Evolutionary conservation across 2,888 invertebrate genomes (phyloP).

Genomic region (Idaea straminata): DNA sequence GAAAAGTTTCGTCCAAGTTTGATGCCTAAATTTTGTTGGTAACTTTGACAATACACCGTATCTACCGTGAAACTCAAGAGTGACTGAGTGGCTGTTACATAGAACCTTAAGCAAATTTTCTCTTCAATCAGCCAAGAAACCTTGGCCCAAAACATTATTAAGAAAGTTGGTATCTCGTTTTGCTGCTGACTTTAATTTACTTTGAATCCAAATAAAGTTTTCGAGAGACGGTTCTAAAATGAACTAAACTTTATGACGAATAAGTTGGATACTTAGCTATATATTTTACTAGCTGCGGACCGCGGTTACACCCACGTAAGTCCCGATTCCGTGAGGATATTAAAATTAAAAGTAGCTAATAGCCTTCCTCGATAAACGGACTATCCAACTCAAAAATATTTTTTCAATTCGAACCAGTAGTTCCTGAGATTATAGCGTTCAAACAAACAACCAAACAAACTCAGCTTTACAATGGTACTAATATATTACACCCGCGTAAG

Average conservation of each 20-base stretch:
- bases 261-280: background rate
- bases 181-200: conserved; percentile 39
- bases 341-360: no score
- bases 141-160: conserved; percentile 50
- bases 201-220: background rate
- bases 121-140: conserved; percentile 46
- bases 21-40: conserved; percentile 64
- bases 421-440: no score
- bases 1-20: conserved; percentile 70
- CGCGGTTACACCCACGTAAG: no score
- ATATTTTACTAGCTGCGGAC: no score
- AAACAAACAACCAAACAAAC: no score
- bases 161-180: conserved; percentile 44
- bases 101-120: conserved; percentile 53
- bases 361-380: no score
- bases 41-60: conserved; percentile 67
- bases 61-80: conserved; percentile 43
- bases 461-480: no score
- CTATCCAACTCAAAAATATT: no score
- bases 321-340: no score
- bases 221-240: background rate
- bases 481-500: no score
- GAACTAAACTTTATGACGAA: background rate
- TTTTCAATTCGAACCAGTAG: no score
- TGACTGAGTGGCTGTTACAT: conserved; percentile 49